Evolutionary conservation across 2,797 vertebrate genomes (phyloP), one percentile per base, ranked within the genome.

Genomic region (Gambelia wislizenii): DNA sequence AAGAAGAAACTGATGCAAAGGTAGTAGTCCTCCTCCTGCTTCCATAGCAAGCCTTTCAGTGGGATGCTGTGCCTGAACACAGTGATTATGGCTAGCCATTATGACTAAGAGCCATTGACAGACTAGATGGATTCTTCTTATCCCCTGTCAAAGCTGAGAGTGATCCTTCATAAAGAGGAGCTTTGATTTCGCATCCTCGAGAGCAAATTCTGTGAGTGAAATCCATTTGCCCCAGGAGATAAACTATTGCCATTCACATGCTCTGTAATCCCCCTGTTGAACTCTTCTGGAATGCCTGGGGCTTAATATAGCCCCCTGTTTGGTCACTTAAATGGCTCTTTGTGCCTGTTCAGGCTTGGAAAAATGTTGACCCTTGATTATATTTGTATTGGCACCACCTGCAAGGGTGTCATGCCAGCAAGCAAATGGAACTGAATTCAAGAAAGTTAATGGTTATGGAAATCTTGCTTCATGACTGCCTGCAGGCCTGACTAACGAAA

Each of bases 381-480:
- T 89, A 42, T 89, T 89, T 86, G 20, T 33, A 54, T 69, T 89
- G 89, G 89, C 89, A 69, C 18, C 56, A 18, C n/a, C 49, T 86
- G 36, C 54, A 54, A 75, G 79, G 20, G 59, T 86, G 69, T 81
- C 44, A 54, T n/a, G 78, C 88, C 88, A 89, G 27, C 88, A 86
- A 61, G 27, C 13, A 67, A 81, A 82, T 82, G 61, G 84, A 82
- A 86, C n/a, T n/a, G 56, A n/a, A 52, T 86, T 67, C 82, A 33
- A 76, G 78, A 75, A 89, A 75, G n/a, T 81, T 85, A 89, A 86
- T 89, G 54, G 77, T 80, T 33, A 18, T 89, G 88, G 77, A 86
- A 89, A 86, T 39, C 47, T 83, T 36, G 52, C 86, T 88, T 83
- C 30, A 20, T 75, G 56, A 27, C 84, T 82, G 84, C 56, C 59